These are phyloP conservation scores for Elmis aenea DNA, from an alignment of 2,888 invertebrate genomes.

Conservation along the genomic window DNA sequence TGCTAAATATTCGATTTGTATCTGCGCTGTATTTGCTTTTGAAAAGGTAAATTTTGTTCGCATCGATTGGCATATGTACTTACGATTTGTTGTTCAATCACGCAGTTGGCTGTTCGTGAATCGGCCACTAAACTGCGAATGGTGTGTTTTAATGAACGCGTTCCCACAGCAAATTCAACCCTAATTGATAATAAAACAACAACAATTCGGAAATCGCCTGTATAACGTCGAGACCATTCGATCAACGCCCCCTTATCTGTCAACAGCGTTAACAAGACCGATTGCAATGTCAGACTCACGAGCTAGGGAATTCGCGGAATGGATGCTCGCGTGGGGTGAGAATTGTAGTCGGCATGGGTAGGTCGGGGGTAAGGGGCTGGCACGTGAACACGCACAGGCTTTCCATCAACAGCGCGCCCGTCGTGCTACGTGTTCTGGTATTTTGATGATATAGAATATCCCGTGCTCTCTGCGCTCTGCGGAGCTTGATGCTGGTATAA, in stretches of 20 bases:
- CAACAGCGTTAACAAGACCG: constrained; percentile 29
- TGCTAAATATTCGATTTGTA: no score
- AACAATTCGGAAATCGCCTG: constrained; percentile 12
- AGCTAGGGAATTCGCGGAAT: constrained; percentile 19
- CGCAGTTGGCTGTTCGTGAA: no score
- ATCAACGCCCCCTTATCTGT: constrained; percentile 28
- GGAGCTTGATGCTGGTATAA: constrained; percentile 7
- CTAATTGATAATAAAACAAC: constrained; percentile 18
- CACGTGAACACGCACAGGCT: constrained; percentile 28
- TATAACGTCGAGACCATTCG: constrained; percentile 22
- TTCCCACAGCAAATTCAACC: constrained; percentile 12
- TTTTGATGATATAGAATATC: constrained; percentile 21
- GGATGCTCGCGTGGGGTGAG: constrained; percentile 10
- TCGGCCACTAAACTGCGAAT: no score
- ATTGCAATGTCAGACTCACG: constrained; percentile 26
- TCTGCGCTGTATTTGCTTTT: no score
- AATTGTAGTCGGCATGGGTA: constrained; percentile 12
- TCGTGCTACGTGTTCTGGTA: constrained; percentile 29
- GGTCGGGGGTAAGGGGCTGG: constrained; percentile 23
- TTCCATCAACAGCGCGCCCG: constrained; percentile 30
- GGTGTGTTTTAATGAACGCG: no score
- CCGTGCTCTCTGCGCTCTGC: constrained; percentile 12
- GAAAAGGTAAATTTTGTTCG: no score
- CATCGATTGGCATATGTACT: no score
- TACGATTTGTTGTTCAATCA: no score